phyloP scores from a whole-genome alignment of 2,888 invertebrate species.

The Strigamia maritima region DNA sequence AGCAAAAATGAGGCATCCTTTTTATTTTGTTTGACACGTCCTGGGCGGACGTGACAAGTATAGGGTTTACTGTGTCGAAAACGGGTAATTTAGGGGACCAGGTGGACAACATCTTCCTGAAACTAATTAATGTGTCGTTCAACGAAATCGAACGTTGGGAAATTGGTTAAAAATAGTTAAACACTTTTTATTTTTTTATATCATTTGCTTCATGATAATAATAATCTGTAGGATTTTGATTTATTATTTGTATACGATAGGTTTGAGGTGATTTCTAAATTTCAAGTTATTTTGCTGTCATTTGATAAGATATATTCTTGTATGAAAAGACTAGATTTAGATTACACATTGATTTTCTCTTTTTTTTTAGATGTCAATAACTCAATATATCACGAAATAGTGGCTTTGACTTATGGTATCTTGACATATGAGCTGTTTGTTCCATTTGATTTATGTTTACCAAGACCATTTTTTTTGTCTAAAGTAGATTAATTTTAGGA shows the following conservation, averaged over 20 bases:
- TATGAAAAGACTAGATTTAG: neutral
- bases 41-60: slow-evolving; percentile 16
- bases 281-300: neutral
- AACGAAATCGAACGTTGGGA: neutral
- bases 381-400: neutral
- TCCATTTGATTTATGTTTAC: slow-evolving; percentile 15
- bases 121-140: neutral
- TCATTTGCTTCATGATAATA: too few relatives aligned
- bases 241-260: neutral
- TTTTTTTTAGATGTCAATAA: neutral
- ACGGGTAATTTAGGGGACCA: neutral
- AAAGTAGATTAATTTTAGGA: neutral
- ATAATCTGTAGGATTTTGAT: too few relatives aligned
- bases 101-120: neutral
- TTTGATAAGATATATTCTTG: neutral
- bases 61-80: neutral
- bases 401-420: slow-evolving; percentile 1
- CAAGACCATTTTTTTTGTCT: neutral
- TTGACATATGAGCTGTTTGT: slow-evolving; percentile 23
- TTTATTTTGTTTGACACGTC: slow-evolving; percentile 13
- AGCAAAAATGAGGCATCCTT: neutral
- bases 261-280: neutral
- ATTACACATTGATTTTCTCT: neutral
- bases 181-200: neutral
- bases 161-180: neutral